Evolutionary conservation across 2,113 vertebrate species (phyloP).

Genomic region (sheep (Ovis aries)): ARS-UI_Ramb_v3.0 NC_056054.1:221788001-221788500

Average conservation of each 20-base stretch:
- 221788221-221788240: not conserved
- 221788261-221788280: not conserved
- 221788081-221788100: not conserved
- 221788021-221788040: not conserved
- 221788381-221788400: not conserved
- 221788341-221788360: not conserved
- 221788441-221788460: not conserved
- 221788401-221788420: not conserved
- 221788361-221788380: not conserved
- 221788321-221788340: not conserved
- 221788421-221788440: not conserved
- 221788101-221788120: not conserved
- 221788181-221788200: not conserved
- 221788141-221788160: not conserved
- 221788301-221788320: not conserved
- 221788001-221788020: not conserved
- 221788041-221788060: not conserved
- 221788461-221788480: not conserved
- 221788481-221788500: not conserved
- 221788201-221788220: not conserved
- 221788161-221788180: not conserved
- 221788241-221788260: not conserved
- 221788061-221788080: not conserved
- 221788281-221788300: not conserved
- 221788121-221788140: not conserved